Percentiles rank a stretch among this genome's conserved stretches.
These are phyloP conservation scores for Athalia circularis DNA, from an alignment of 2,888 invertebrate species.

Conservation along the genomic window DNA sequence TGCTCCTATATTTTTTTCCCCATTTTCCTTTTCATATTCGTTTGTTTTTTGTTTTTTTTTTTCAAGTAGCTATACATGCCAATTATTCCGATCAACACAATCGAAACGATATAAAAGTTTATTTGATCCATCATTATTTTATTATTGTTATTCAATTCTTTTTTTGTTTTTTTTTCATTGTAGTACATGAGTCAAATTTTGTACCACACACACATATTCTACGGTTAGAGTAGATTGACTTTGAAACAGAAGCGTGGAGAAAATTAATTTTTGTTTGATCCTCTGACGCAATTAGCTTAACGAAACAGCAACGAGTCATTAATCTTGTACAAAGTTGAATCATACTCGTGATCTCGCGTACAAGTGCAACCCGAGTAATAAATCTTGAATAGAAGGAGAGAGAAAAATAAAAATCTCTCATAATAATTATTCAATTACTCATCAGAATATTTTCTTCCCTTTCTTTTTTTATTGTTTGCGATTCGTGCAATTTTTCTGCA, in stretches of 20 bases:
- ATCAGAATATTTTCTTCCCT: background rate
- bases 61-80: background rate
- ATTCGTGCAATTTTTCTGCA: too few species aligned
- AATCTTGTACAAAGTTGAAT: background rate
- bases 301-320: conserved; percentile 8
- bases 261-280: background rate
- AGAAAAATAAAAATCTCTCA: background rate
- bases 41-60: background rate
- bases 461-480: background rate
- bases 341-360: background rate
- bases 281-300: conserved; percentile 1
- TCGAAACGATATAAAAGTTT: too few species aligned
- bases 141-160: too few species aligned
- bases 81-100: background rate
- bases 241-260: too few species aligned
- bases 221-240: too few species aligned
- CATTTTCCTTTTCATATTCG: background rate
- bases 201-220: too few species aligned
- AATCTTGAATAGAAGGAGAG: conserved; percentile 3
- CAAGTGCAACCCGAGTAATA: background rate
- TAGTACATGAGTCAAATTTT: too few species aligned
- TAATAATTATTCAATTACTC: background rate
- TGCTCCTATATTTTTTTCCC: conserved; percentile 16
- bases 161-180: too few species aligned
- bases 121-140: too few species aligned